Evolutionary conservation across 2,113 vertebrate genomes (phyloP).

Genomic region (Recurvirostra avosetta): DNA sequence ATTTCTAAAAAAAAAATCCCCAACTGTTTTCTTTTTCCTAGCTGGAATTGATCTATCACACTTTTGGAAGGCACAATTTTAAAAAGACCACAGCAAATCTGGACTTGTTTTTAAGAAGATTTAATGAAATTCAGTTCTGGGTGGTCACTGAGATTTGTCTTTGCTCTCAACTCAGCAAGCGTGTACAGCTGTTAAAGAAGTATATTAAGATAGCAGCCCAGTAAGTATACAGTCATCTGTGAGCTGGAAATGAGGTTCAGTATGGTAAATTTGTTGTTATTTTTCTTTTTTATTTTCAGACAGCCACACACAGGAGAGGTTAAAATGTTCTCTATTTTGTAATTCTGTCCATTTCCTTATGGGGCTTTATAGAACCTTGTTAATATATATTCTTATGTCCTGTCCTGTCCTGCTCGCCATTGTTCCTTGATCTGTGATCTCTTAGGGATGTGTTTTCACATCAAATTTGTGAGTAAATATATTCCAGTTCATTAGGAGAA

Average conservation of each 20-base stretch:
- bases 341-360: background rate
- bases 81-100: slow-evolving; percentile 96
- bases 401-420: background rate
- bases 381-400: background rate
- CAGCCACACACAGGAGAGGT: background rate
- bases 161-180: slow-evolving; percentile 92
- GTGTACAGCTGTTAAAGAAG: slow-evolving; percentile 98
- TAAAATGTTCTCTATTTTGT: background rate
- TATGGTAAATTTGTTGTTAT: background rate
- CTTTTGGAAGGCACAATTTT: slow-evolving; percentile 92
- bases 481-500: background rate
- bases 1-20: background rate
- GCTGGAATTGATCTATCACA: slow-evolving; percentile 96
- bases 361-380: background rate
- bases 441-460: background rate
- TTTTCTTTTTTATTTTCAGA: slow-evolving; percentile 4
- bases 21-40: slow-evolving; percentile 67
- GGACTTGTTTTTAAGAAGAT: slow-evolving; percentile 95
- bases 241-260: background rate
- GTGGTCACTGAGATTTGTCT: slow-evolving; percentile 95
- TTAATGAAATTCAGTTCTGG: slow-evolving; percentile 99
- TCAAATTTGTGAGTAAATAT: background rate
- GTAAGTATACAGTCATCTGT: slow-evolving; percentile 76
- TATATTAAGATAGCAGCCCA: slow-evolving; percentile 98
- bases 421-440: background rate